Evolutionary conservation across 2,113 vertebrate genomes (phyloP).

Genomic region (Silurus meridionalis): DNA sequence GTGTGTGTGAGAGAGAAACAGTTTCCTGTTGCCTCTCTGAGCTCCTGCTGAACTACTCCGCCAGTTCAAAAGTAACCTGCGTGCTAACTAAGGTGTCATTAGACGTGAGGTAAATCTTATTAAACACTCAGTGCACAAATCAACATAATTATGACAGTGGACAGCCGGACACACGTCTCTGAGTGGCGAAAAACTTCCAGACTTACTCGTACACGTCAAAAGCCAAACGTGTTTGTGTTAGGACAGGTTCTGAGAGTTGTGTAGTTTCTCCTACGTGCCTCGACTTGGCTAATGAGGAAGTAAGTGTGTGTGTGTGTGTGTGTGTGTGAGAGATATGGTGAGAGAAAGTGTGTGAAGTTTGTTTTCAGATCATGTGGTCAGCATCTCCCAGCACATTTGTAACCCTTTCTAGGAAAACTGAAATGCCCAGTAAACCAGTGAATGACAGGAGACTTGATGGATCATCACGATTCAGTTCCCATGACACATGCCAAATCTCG

Average conservation of each 20-base stretch:
- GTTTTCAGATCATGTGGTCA: not conserved
- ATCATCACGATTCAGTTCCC: not conserved
- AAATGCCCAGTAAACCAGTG: not conserved
- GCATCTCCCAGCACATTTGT: not conserved
- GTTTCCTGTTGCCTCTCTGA: not conserved
- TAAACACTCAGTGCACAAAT: no score
- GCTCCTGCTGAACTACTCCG: not conserved
- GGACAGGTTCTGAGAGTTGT: not conserved
- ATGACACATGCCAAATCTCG: not conserved
- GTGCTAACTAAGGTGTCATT: not conserved
- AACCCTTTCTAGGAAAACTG: not conserved
- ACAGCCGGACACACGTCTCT: not conserved
- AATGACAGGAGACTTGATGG: not conserved
- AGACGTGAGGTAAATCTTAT: not conserved
- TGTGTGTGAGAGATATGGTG: not conserved
- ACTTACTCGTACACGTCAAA: not conserved
- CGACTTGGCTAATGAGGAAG: conserved; percentile 25
- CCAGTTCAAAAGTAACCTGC: not conserved
- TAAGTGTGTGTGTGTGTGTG: not conserved
- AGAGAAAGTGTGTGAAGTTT: not conserved
- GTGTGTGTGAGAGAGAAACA: not conserved
- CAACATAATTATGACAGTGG: not conserved
- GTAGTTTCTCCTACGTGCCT: not conserved
- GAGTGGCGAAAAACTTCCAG: not conserved
- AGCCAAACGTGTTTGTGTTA: no score